These are phyloP conservation scores for Epizoanthus fatuus DNA, from an alignment of 92 coral and sea anemone species.

Conservation along the genomic window DNA sequence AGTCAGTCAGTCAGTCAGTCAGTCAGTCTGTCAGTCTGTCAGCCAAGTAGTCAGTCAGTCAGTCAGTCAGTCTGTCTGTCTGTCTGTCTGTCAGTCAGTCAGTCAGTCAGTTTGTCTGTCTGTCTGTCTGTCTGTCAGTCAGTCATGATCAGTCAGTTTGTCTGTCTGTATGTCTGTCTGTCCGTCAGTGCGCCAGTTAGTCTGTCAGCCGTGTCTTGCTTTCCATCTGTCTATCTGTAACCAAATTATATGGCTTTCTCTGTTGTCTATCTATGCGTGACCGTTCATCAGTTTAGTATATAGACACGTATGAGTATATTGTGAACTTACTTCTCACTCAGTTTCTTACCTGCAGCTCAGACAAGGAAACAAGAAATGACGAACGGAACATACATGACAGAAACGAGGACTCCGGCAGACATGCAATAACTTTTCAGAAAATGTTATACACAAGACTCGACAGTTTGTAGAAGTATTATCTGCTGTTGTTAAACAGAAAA, in stretches of 20 bases:
- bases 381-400: not conserved
- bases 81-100: no score
- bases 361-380: conserved; percentile 6
- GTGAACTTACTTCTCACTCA: conserved; percentile 18
- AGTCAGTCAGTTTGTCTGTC: no score
- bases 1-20: not conserved
- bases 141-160: not conserved
- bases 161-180: no score
- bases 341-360: conserved; percentile 24
- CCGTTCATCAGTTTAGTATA: no score
- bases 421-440: not conserved
- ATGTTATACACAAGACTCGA: not conserved
- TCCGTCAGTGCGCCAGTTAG: not conserved
- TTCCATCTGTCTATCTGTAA: not conserved
- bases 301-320: no score
- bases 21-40: no score
- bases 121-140: not conserved
- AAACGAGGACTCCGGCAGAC: not conserved
- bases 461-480: not conserved
- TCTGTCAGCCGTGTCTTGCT: not conserved
- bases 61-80: not conserved
- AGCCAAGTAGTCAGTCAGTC: not conserved
- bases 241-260: not conserved
- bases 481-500: not conserved
- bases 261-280: not conserved